Evolutionary conservation across 2,888 invertebrate species (phyloP), one percentile per base, ranked within the genome.

Genomic region (Ophion costatus): DNA sequence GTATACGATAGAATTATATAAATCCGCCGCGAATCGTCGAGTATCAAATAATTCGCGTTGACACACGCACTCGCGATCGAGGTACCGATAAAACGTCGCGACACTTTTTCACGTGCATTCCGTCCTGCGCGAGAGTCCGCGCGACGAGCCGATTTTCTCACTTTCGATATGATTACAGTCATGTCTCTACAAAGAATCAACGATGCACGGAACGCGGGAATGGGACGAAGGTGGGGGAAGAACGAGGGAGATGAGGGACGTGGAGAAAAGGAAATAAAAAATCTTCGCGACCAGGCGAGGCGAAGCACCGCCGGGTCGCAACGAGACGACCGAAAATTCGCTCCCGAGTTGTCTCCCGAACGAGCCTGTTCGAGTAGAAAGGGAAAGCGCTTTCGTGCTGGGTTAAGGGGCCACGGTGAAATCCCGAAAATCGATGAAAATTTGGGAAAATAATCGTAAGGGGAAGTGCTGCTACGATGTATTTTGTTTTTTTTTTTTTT

Each of bases 11-110:
- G 82, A 87, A 87, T 84, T 87, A 86, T 89, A 85, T 83, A 89
- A 88, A 90, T 88, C 82, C 87, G 88, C 87, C 85, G 87, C 83
- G 88, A 88, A 91, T 88, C 88, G 77, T 78, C 85, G 87, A 89
- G 80, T 88, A 85, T 86, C 83, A 84, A 89, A 85, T 85, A 85
- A 88, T 88, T 87, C 86, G 75, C 82, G 80, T 86, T 87, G 85
- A 76, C 29, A 59, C 24, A 56, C 56, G 45, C 17, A 63, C 51
- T 51, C 45, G 77, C 61, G 63, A 80, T 57, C 11, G 33, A 29
- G 14, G 56, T 38, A 22, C 17, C 14, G 38, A 17, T 66, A 66
- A 69, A 45, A 45, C 3, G n/a, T 29, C 69, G 51, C 51, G 69
- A 22, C n/a, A n/a, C 66, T 33, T 38, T 20, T 63, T 14, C 63